phyloP scores from a whole-genome alignment of 2,888 invertebrate genomes.

The Plagodis dolabraria region DNA sequence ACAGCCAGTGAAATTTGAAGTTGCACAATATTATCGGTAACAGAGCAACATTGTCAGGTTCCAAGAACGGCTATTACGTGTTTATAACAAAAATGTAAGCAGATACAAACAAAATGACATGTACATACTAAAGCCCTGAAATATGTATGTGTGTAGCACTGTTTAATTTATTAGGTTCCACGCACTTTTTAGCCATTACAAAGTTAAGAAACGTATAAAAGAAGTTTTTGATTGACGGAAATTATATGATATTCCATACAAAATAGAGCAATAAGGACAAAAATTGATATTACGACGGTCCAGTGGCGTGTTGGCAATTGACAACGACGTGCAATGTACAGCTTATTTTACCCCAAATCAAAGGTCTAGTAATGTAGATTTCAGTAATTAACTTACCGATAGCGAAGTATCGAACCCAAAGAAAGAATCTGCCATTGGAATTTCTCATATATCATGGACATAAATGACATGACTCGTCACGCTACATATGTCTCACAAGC shows the following conservation, averaged over 20 bases:
- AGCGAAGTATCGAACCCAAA: constrained; percentile 92
- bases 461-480: constrained; percentile 89
- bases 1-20: background rate
- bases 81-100: constrained; percentile 40
- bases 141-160: constrained; percentile 25
- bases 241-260: constrained; percentile 32
- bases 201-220: constrained; percentile 12
- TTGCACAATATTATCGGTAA: constrained; percentile 10
- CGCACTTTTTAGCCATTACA: background rate
- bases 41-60: constrained; percentile 18
- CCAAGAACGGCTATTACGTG: constrained; percentile 20
- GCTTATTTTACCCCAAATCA: constrained; percentile 49
- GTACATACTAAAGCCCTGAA: constrained; percentile 24
- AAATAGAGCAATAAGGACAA: constrained; percentile 35
- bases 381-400: constrained; percentile 86
- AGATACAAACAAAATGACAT: constrained; percentile 50
- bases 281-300: constrained; percentile 26
- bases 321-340: constrained; percentile 35
- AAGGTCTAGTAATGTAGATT: constrained; percentile 42
- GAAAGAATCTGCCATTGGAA: constrained; percentile 94
- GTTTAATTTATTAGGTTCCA: constrained; percentile 23
- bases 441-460: constrained; percentile 86
- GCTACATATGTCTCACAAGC: constrained; percentile 78
- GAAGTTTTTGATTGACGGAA: constrained; percentile 10
- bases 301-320: constrained; percentile 70